These are phyloP conservation scores for Desoria tigrina DNA, from an alignment of 2,888 invertebrate genomes.

Conservation along the genomic window DNA sequence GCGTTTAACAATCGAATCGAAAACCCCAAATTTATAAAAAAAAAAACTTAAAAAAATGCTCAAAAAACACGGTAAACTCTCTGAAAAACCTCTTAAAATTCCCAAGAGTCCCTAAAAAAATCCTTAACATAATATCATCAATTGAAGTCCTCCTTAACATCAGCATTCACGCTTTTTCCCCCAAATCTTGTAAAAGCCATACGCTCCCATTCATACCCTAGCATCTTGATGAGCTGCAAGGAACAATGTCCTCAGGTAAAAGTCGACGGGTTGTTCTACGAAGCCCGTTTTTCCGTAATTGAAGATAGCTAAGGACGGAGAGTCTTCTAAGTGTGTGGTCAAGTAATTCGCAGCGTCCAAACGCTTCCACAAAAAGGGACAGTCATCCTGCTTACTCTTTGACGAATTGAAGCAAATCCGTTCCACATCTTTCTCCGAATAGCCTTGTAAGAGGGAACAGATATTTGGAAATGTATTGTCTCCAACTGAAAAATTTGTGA, in stretches of 20 bases:
- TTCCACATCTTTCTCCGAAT: neutral
- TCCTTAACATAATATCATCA: too few relatives aligned
- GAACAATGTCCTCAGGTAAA: slow-evolving; percentile 8
- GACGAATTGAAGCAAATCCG: neutral
- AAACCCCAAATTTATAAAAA: too few relatives aligned
- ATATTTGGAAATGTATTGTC: slow-evolving; percentile 14
- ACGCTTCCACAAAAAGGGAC: slow-evolving; percentile 15
- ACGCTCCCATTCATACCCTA: too few relatives aligned
- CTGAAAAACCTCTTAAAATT: too few relatives aligned
- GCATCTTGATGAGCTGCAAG: slow-evolving; percentile 8
- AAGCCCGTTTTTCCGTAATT: slow-evolving; percentile 11
- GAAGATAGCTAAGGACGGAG: neutral
- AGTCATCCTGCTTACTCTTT: slow-evolving; percentile 1
- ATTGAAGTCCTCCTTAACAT: too few relatives aligned
- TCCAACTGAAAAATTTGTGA: slow-evolving; percentile 4
- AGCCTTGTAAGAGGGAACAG: slow-evolving; percentile 1
- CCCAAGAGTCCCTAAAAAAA: too few relatives aligned
- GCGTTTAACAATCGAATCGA: too few relatives aligned
- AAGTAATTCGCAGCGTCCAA: slow-evolving; percentile 13
- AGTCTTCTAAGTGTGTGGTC: slow-evolving; percentile 8
- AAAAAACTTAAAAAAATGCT: too few relatives aligned
- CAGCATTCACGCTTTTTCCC: too few relatives aligned
- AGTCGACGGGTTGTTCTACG: slow-evolving; percentile 13
- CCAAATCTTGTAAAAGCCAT: too few relatives aligned
- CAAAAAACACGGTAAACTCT: too few relatives aligned